Conservation (phyloP, 2,113 vertebrate genomes). For the Alligator sinensis region DNA sequence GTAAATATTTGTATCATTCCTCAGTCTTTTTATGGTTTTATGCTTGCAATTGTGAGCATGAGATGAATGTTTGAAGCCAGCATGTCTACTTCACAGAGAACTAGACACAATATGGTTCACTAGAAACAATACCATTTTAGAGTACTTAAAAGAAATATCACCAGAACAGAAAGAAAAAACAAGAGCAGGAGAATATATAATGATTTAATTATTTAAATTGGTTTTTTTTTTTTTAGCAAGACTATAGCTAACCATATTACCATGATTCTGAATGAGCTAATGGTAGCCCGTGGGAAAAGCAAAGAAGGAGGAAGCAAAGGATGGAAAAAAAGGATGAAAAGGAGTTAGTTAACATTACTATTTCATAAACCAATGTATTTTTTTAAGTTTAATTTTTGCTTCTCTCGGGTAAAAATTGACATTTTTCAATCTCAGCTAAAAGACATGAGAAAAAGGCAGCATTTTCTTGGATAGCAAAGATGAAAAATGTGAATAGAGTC, state of each 20-base stretch:
- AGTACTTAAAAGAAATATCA: background rate
- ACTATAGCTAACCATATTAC: background rate
- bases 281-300: background rate
- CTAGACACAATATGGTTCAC: background rate
- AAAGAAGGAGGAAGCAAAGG: background rate
- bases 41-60: conserved; percentile 19
- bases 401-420: background rate
- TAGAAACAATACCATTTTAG: background rate
- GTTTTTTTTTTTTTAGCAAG: conserved; percentile 23
- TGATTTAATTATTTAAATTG: background rate
- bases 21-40: background rate
- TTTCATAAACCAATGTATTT: background rate
- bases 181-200: background rate
- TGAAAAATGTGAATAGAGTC: background rate
- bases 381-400: background rate
- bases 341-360: conserved; percentile 27
- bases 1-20: background rate
- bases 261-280: background rate
- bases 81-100: background rate
- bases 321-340: conserved; percentile 46
- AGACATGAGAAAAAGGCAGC: background rate
- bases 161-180: background rate
- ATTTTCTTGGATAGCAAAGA: background rate
- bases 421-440: background rate
- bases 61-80: conserved; percentile 20